Base-by-base conservation (phyloP, 2,797 vertebrate species). In the Tarsius wallacei region DNA sequence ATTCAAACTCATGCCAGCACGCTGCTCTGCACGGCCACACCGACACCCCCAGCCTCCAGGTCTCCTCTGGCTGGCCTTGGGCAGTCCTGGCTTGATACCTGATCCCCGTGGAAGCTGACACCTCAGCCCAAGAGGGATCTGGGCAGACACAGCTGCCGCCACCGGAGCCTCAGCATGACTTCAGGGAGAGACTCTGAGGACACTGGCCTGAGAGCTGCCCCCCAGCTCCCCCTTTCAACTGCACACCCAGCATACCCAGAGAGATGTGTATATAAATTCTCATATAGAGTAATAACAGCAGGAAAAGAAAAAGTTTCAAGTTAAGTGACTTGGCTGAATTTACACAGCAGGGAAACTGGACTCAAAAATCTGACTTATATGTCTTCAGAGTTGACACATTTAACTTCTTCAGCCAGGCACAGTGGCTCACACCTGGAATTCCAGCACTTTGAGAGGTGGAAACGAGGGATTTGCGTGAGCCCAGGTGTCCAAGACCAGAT, bases 61-160 rank as follows among this genome's bases (percentile, higher is more conserved):
- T 97, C 97, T 97, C 97, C 98, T 98, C 94, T 98, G 98, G 98
- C 98, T 98, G 98, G 97, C 98, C 98, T 98, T 98, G 98, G 96
- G 97, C 47, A 13, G 64, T 87, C 91, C 95, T 82, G 93, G 97
- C 92, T 91, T 97, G 98, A 98, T 94, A 98, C 97, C 95, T 96
- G 98, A 98, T 96, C 90, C 96, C 97, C 82, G 13, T 98, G 98
- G 98, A 99, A 99, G 96, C 96, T 98, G 98, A 98, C 93, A 98
- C 98, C 95, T 98, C 98, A 91, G 96, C 0, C 97, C 14, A 70
- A 96, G 77, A 92, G 93, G 96, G 97, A 98, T 63, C 63, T 85
- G 98, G 97, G 97, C 97, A 98, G 97, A 96, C 94, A 93, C 63
- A 76, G 93, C 94, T 96, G 92, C 94, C 71, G 49, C 81, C 14